Base-by-base conservation (phyloP, 2,888 invertebrate species). In the Caradrina kadenii region DNA sequence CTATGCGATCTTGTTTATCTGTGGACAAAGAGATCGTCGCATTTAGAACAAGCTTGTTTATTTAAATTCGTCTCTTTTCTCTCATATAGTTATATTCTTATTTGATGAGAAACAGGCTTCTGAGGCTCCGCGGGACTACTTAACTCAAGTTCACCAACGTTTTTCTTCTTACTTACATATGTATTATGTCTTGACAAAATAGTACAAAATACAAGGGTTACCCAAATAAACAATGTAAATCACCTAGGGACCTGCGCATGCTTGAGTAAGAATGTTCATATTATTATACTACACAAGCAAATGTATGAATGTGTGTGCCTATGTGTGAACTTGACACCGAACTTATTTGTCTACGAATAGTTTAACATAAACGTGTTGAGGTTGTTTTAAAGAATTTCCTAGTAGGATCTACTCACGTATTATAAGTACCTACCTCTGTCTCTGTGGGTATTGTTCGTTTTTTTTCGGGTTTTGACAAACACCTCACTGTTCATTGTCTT, bases 151-250 rank as follows among this genome's bases (percentile, higher is more conserved):
- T 60, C 19, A 62, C 39, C 61, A 50, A 55, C 35, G 50, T 56
- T 67, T 75, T 79, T n/a, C n/a, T 75, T 73, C 56, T 60, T 63
- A 13, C 59, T 75, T 59, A 45, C 65, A 11, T 52, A 79, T 58
- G 48, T 73, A 73, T 73, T 63, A 35, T 17, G 53, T 45, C 31
- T 67, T 69, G 60, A 59, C 48, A 80, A 64, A 67, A 80, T 68
- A 71, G 56, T 65, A 56, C 59, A 60, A 68, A 65, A 56, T 61
- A 76, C 55, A 68, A 64, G 49, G 71, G 58, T 56, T 71, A 22
- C 64, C 56, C 52, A 60, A 81, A 79, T 79, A 77, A 81, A 81
- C 69, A 73, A 81, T 77, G 69, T 67, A 81, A 66, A 81, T 60
- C 63, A 69, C 66, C 78, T 42, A 48, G 78, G 67, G 81, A 65